phyloP scores from a whole-genome alignment of 2,797 vertebrate genomes.

The Syndactyla subalaris region DNA sequence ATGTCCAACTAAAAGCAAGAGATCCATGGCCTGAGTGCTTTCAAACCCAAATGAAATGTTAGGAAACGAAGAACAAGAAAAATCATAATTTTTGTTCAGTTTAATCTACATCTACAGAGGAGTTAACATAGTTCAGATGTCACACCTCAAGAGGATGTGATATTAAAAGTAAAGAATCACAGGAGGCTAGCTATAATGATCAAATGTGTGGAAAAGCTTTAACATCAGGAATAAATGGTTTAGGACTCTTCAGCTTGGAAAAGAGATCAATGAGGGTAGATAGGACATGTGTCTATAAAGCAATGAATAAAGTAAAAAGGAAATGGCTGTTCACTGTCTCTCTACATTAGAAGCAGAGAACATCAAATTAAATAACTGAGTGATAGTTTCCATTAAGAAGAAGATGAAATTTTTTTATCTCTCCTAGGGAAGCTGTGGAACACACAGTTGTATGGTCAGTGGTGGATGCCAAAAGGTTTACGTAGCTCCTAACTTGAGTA shows the following conservation, averaged over 20 bases:
- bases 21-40: not conserved
- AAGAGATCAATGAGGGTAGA: not conserved
- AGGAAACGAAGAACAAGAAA: not conserved
- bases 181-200: not conserved
- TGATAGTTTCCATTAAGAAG: not conserved
- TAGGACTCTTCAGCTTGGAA: not conserved
- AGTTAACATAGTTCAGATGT: not conserved
- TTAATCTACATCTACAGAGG: not conserved
- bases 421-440: not conserved
- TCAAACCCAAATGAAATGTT: not conserved
- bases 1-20: not conserved
- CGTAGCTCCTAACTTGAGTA: not conserved
- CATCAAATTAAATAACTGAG: not conserved
- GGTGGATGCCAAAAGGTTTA: conserved; percentile 19
- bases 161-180: not conserved
- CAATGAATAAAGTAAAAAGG: not conserved
- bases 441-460: not conserved
- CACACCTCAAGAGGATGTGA: not conserved
- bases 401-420: not conserved
- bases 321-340: not conserved
- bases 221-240: not conserved
- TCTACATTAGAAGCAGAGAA: not conserved
- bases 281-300: not conserved
- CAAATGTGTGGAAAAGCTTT: not conserved
- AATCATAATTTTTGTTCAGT: not conserved